These are phyloP conservation scores for Nomada ruficornis DNA, from an alignment of 2,888 invertebrate genomes.

Conservation along the genomic window DNA sequence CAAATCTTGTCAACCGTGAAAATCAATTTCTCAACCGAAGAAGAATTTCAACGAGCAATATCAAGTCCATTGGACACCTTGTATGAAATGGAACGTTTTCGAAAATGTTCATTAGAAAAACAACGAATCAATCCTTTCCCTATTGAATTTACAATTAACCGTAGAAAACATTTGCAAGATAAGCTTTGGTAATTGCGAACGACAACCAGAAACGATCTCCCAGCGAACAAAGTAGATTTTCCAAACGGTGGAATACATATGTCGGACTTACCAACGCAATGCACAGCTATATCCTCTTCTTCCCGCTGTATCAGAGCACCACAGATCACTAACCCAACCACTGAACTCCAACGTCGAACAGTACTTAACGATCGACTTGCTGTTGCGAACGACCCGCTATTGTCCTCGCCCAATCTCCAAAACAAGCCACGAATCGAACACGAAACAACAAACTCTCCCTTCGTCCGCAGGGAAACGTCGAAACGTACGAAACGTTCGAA, in stretches of 20 bases:
- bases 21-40: too few species aligned
- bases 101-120: too few species aligned
- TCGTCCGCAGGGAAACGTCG: background rate
- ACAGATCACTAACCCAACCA: slow-evolving; percentile 63
- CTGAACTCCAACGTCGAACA: slow-evolving; percentile 31
- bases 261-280: slow-evolving; percentile 45
- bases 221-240: background rate
- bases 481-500: too few species aligned
- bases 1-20: too few species aligned
- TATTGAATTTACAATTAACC: too few species aligned
- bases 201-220: background rate
- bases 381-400: background rate
- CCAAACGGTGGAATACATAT: background rate
- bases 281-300: slow-evolving; percentile 43
- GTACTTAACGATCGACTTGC: background rate
- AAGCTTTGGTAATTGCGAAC: too few species aligned
- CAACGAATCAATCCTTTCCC: too few species aligned
- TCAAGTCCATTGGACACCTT: too few species aligned
- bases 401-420: background rate
- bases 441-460: background rate
- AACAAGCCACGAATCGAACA: background rate
- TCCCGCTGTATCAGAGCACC: slow-evolving; percentile 46
- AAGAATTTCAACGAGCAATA: too few species aligned
- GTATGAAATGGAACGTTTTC: too few species aligned
- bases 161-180: too few species aligned